Evolutionary conservation across 2,797 vertebrate species (phyloP).

Genomic region (Tenualosa thibaudeaui): DNA sequence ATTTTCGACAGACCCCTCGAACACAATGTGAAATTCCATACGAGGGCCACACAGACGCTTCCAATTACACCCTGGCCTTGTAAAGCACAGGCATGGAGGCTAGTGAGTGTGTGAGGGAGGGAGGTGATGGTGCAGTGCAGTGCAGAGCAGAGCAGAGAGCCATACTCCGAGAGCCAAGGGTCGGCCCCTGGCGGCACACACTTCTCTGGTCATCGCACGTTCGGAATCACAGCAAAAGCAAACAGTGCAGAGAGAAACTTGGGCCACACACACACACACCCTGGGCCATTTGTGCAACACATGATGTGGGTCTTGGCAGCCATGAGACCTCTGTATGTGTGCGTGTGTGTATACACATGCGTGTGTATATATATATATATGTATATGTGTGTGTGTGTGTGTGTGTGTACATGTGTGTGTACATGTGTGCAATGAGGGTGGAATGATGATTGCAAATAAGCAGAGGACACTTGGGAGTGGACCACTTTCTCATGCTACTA

Average conservation of each 20-base stretch:
- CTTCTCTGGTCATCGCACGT: neutral
- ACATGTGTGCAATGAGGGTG: neutral
- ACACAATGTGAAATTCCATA: constrained; percentile 72
- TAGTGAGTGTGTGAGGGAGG: constrained; percentile 35
- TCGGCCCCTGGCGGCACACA: neutral
- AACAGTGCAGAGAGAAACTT: neutral
- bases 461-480: neutral
- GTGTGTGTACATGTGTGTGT: neutral
- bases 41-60: constrained; percentile 71
- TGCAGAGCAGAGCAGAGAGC: too few relatives aligned
- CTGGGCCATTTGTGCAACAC: neutral
- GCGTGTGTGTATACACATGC: neutral
- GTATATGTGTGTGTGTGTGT: neutral
- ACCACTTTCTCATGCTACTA: constrained; percentile 8
- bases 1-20: constrained; percentile 44
- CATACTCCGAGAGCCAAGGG: neutral
- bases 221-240: neutral
- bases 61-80: constrained; percentile 68
- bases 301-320: constrained; percentile 35
- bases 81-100: constrained; percentile 56
- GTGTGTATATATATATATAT: neutral
- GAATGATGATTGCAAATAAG: constrained; percentile 7
- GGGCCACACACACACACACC: neutral
- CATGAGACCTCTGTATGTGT: neutral
- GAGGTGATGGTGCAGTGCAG: neutral